Conservation (phyloP, 2,797 vertebrate genomes). For the Coregonus suidteri region DNA sequence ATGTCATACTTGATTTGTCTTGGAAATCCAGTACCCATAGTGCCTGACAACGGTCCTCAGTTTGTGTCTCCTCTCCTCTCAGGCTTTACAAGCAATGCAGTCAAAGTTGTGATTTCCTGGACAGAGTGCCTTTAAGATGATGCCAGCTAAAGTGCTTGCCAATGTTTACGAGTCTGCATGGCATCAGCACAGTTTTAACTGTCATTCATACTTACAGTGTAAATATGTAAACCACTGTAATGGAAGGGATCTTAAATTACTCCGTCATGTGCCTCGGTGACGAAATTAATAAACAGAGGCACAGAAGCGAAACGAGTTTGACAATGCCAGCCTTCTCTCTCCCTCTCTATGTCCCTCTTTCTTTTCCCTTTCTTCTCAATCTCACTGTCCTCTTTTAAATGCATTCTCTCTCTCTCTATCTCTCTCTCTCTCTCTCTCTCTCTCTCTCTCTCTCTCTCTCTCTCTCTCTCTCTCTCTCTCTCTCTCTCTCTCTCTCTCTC, state of each 20-base stretch:
- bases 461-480: slow-evolving; percentile 1
- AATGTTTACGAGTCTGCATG: slow-evolving; percentile 56
- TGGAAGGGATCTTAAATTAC: slow-evolving; percentile 72
- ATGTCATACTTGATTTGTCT: background rate
- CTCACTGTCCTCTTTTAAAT: slow-evolving; percentile 16
- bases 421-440: too few relatives aligned
- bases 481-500: background rate
- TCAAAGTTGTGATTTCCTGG: slow-evolving; percentile 24
- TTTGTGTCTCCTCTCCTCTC: background rate
- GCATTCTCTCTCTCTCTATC: background rate
- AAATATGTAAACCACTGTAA: slow-evolving; percentile 70
- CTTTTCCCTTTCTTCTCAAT: too few relatives aligned
- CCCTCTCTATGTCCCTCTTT: slow-evolving; percentile 50
- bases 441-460: too few relatives aligned
- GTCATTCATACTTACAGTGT: slow-evolving; percentile 71
- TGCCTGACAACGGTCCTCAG: background rate
- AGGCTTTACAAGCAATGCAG: background rate
- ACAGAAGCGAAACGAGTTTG: slow-evolving; percentile 70
- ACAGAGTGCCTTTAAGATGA: slow-evolving; percentile 15
- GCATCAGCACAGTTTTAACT: slow-evolving; percentile 48
- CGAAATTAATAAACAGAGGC: slow-evolving; percentile 76
- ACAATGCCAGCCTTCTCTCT: slow-evolving; percentile 59
- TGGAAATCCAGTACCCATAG: background rate
- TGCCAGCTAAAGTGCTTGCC: slow-evolving; percentile 49
- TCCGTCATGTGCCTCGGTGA: slow-evolving; percentile 67